Evolutionary conservation across 2,888 invertebrate species (phyloP).

Genomic region (Crioceris asparagi): DNA sequence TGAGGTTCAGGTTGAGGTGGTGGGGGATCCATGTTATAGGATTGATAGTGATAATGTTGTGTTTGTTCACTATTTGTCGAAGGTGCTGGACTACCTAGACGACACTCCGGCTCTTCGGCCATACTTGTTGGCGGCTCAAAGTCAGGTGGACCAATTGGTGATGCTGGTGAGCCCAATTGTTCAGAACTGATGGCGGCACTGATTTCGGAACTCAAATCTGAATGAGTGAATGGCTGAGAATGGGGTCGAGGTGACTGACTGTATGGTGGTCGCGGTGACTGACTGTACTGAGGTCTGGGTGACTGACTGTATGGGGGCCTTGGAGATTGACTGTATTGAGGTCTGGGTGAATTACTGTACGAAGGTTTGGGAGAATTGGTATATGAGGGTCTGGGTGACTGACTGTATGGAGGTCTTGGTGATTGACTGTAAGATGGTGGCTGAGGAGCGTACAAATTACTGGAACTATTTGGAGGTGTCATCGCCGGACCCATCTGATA

Average conservation of each 20-base stretch:
- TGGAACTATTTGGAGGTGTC: slow-evolving; percentile 33
- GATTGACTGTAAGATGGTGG: slow-evolving; percentile 27
- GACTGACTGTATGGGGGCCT: slow-evolving; percentile 33
- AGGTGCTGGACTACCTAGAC: slow-evolving; percentile 43
- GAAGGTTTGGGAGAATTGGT: slow-evolving; percentile 29
- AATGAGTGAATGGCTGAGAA: slow-evolving; percentile 52
- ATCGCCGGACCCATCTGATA: slow-evolving; percentile 37
- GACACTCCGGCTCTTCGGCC: slow-evolving; percentile 44
- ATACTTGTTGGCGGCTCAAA: slow-evolving; percentile 65
- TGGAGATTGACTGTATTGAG: slow-evolving; percentile 30
- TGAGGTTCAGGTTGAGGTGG: slow-evolving; percentile 26
- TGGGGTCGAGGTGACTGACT: slow-evolving; percentile 36
- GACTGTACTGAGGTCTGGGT: slow-evolving; percentile 31
- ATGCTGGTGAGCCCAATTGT: slow-evolving; percentile 55
- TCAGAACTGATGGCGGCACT: slow-evolving; percentile 67
- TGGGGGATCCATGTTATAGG: slow-evolving; percentile 34
- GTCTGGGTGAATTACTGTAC: slow-evolving; percentile 40
- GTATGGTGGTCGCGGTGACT: slow-evolving; percentile 27
- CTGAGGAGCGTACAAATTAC: slow-evolving; percentile 33
- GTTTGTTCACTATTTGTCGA: slow-evolving; percentile 34
- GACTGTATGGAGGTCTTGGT: slow-evolving; percentile 30
- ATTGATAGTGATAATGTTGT: slow-evolving; percentile 35
- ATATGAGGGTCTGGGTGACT: slow-evolving; percentile 30
- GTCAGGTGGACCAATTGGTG: slow-evolving; percentile 55
- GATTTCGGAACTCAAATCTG: slow-evolving; percentile 66